Base-by-base conservation (phyloP, 1,140 invertebrate species). In the Danaus melanippus region DNA sequence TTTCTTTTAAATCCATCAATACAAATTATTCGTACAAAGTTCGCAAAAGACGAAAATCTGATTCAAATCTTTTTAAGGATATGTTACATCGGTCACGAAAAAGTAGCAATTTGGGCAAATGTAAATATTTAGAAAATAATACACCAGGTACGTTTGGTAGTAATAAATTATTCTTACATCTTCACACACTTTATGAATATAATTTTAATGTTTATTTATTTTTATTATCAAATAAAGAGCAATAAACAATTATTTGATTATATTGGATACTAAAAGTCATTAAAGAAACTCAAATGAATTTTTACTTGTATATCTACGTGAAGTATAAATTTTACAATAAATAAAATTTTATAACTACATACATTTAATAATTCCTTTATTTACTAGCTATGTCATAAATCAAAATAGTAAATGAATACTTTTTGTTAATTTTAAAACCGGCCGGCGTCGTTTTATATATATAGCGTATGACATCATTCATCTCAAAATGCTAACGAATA, bases 1-100 rank as follows among this genome's bases (percentile, higher is more conserved):
- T 57, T 15, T 86, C 83, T 1, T 86, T 86, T 59, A 84, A 84
- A 58, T 86, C 83, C 21, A 66, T 79, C 11, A 79, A 74, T 49
- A 83, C 75, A 44, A 84, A 76, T 53, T 69, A 72, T 56, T 82
- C 79, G 0, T 83, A 68, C 53, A 86, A 82, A 66, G 71, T 75
- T 12, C 66, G 76, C 12, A 84, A 83, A 56, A 78, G 79, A 53
- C 46, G 69, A 39, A 80, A 74, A 66, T 83, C 79, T 1, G 79
- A 84, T n/a, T 69, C 78, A 2, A 80, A 67, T 60, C 66, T 86
- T 46, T 76, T 84, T 46, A 77, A 56, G 62, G 75, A 81, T 53
- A 72, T 69, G 42, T 61, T 86, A 21, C 68, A 76, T 44, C 67
- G 66, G 54, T 74, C 80, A 12, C 69, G 66, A 42, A 82, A 64